Evolutionary conservation across 2,113 vertebrate genomes (phyloP).

Genomic region (Semicossyphus pulcher): DNA sequence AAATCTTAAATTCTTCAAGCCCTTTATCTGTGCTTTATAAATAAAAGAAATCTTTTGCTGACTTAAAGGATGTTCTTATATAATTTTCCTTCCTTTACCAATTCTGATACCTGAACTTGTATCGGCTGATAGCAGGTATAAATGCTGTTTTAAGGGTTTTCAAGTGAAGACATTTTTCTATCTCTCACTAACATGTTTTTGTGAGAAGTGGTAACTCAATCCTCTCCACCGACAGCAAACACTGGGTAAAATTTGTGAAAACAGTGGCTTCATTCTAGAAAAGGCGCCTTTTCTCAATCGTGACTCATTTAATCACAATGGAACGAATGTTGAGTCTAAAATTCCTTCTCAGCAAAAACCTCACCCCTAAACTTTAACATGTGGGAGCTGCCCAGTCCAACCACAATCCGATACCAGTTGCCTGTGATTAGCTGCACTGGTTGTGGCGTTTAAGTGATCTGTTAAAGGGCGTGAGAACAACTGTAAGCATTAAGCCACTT

Average conservation of each 20-base stretch:
- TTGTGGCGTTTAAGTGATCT: background rate
- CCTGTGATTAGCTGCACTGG: background rate
- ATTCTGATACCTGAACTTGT: too few relatives aligned
- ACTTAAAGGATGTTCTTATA: too few relatives aligned
- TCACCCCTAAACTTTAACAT: too few relatives aligned
- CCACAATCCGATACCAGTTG: background rate
- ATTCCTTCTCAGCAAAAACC: background rate
- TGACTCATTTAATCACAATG: background rate
- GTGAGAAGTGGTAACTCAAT: too few relatives aligned
- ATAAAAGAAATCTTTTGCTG: too few relatives aligned
- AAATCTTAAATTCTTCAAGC: too few relatives aligned
- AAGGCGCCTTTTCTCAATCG: background rate
- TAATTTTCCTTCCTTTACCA: too few relatives aligned
- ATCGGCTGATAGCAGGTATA: too few relatives aligned
- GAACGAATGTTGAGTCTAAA: background rate
- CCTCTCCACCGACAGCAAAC: background rate
- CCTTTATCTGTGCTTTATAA: too few relatives aligned
- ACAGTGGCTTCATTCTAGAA: too few relatives aligned
- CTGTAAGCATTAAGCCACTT: background rate
- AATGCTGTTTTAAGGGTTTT: too few relatives aligned
- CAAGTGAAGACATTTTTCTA: too few relatives aligned
- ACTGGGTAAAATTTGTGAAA: background rate
- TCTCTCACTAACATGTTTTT: background rate
- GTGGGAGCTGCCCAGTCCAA: background rate
- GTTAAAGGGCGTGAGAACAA: background rate